Evolutionary conservation across 2,113 vertebrate species (phyloP).

Genomic region (Gambusia holbrooki): DNA sequence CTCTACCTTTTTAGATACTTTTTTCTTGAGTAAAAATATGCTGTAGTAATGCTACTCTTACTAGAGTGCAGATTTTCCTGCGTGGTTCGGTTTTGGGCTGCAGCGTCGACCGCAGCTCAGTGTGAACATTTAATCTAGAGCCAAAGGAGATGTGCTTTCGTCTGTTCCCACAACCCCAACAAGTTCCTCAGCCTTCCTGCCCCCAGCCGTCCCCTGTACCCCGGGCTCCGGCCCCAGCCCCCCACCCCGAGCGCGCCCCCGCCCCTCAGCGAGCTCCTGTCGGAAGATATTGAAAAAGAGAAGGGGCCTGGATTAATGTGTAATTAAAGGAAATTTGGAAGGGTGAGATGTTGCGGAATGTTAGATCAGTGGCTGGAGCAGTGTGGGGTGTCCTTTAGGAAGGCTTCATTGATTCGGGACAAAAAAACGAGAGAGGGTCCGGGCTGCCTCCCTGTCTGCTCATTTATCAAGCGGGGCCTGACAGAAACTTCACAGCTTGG

Average conservation of each 20-base stretch:
- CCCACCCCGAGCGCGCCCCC: conserved; percentile 62
- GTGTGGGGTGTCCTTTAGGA: conserved; percentile 99
- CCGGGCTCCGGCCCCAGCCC: conserved; percentile 76
- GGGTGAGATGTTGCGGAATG: conserved; percentile 99
- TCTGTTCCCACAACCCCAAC: conserved; percentile 83
- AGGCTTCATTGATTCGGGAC: conserved; percentile 99
- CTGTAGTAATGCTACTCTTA: no score
- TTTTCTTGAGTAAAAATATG: no score
- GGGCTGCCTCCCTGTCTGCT: conserved; percentile 97
- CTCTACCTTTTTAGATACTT: no score
- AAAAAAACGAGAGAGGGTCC: conserved; percentile 89
- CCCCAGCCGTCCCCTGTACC: conserved; percentile 68
- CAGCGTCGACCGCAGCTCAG: conserved; percentile 54
- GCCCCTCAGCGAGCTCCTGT: conserved; percentile 79
- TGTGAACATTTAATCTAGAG: conserved; percentile 77
- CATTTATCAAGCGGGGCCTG: conserved; percentile 98
- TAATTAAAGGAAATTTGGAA: conserved; percentile 99
- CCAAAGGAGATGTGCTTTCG: conserved; percentile 70
- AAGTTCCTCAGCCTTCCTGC: conserved; percentile 81
- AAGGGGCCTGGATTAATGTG: conserved; percentile 97
- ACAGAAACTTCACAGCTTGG: conserved; percentile 94
- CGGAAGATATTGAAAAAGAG: conserved; percentile 95
- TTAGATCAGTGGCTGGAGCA: conserved; percentile 99
- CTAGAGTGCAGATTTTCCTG: not conserved
- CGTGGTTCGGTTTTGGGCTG: conserved; percentile 27